Conservation (phyloP, 2,797 vertebrate genomes). For the Mionectes olivaceus region DNA sequence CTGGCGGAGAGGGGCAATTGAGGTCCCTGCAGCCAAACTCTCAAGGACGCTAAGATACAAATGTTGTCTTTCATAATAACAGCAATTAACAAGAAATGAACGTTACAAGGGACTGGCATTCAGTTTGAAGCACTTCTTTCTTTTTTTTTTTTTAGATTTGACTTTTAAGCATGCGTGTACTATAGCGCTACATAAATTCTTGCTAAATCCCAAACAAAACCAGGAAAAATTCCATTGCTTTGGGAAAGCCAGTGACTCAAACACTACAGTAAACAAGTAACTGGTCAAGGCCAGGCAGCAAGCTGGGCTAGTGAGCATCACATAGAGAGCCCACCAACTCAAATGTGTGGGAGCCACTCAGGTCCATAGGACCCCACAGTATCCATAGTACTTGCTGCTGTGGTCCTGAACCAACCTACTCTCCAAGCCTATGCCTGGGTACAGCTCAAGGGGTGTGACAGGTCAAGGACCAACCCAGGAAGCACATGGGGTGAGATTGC, state of each 20-base stretch:
- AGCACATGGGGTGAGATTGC: not conserved
- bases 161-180: not conserved
- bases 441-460: not conserved
- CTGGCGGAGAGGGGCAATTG: not conserved
- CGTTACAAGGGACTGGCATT: not conserved
- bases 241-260: not conserved
- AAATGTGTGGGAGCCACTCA: not conserved
- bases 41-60: slow-evolving; percentile 16
- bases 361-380: not conserved
- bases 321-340: not conserved
- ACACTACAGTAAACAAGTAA: not conserved
- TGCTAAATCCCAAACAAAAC: not conserved
- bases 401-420: not conserved
- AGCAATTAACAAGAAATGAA: slow-evolving; percentile 16
- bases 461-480: not conserved
- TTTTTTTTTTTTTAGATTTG: not conserved
- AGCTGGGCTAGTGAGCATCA: not conserved
- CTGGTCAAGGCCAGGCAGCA: not conserved
- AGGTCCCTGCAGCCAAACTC: slow-evolving; percentile 13
- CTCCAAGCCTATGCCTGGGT: not conserved
- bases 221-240: not conserved
- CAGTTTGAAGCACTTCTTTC: not conserved
- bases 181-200: not conserved
- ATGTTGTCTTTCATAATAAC: not conserved
- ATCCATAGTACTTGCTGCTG: not conserved